Base-by-base conservation (phyloP, 1,140 invertebrate genomes). In the Conopomorpha cramerella region DNA sequence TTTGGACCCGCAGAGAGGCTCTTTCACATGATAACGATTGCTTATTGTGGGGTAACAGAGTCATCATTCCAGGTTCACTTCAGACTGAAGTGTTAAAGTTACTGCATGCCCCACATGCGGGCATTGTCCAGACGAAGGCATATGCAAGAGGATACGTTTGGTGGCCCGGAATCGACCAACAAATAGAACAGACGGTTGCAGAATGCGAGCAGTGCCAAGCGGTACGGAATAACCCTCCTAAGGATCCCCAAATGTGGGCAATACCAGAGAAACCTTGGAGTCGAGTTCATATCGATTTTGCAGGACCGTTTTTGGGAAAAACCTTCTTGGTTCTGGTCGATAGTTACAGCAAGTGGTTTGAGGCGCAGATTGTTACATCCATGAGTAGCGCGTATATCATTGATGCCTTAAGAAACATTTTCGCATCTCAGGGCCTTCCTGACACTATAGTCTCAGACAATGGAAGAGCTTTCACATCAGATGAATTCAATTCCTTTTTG, bases 401-500 rank as follows among this genome's bases (percentile, higher is more conserved):
- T 14, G 16, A 2, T 28, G 38, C 46, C 6, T 18, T 64, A 1
- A 41, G 50, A 13, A 30, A 44, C 19, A 18, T 55, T 16, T 67
- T 67, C 44, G 41, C 49, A 6, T 34, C 43, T 3, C 51, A 60
- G 27, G 67, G 56, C 6, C 43, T 67, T 16, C 64, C 64, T 25
- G 46, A 63, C 30, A 40, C 46, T 1, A 16, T 73, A 8, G 60
- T 71, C 3, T 53, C 51, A 17, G 63, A 74, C 36, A 70, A 71
- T 49, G 70, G 58, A 11, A 54, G 54, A 16, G 43, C 48, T 8
- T 72, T 74, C 36, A 61, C 41, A 10, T 63, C 59, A 11, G 39
- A 49, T 12, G 51, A 59, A 28, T 71, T 72, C 35, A 46, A 51
- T 36, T 13, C 30, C 8, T 68, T 65, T 42, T 48, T 72, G 7